Evolutionary conservation across 2,113 vertebrate genomes (phyloP).

Genomic region (Sorex araneus): DNA sequence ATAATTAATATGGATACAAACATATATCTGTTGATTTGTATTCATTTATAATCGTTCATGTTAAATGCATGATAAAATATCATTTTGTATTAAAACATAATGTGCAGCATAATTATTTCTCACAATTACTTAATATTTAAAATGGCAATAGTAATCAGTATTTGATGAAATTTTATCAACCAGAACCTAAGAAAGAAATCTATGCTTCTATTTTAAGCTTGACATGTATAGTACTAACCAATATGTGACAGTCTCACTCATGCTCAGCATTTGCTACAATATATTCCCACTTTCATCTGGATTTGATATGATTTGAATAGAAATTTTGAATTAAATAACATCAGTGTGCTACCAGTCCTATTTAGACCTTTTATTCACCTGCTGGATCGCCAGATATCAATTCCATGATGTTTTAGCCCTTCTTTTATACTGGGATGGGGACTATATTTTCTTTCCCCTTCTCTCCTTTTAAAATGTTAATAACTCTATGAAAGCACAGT

Average conservation of each 20-base stretch:
- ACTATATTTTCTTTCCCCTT: background rate
- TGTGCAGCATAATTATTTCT: background rate
- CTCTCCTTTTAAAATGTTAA: constrained; percentile 57
- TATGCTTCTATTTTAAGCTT: constrained; percentile 37
- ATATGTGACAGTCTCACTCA: background rate
- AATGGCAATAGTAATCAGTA: background rate
- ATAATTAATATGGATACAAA: background rate
- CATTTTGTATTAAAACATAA: background rate
- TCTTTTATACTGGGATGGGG: background rate
- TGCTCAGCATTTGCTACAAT: background rate
- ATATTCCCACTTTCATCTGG: constrained; percentile 1
- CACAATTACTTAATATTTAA: background rate
- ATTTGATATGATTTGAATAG: background rate
- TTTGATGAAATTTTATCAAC: background rate
- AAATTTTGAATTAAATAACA: constrained; percentile 57
- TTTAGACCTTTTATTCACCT: background rate
- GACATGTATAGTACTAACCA: background rate
- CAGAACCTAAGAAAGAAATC: background rate
- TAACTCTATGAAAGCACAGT: background rate
- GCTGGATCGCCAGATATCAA: background rate
- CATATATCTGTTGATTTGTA: background rate
- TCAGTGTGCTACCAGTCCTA: background rate
- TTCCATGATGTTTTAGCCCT: background rate
- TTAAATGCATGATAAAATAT: background rate
- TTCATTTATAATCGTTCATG: background rate